These are phyloP conservation scores for Ips typographus DNA, from an alignment of 1,140 invertebrate genomes.

Conservation along the genomic window DNA sequence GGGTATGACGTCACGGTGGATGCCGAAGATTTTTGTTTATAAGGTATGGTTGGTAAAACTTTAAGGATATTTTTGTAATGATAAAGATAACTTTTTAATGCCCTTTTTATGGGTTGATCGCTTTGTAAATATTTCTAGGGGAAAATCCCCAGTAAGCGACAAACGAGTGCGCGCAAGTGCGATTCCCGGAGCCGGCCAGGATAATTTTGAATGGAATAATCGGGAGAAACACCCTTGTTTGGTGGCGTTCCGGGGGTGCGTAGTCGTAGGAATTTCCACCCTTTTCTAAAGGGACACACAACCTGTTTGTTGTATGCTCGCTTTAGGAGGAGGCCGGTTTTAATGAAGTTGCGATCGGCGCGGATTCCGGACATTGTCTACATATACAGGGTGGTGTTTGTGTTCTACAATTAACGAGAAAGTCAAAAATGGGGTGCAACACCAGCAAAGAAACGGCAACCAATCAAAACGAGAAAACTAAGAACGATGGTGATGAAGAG, in stretches of 20 bases:
- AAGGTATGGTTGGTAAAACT: too few species aligned
- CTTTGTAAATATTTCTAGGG: too few species aligned
- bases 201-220: slow-evolving; percentile 38
- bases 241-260: slow-evolving; percentile 37
- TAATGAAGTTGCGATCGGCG: neutral
- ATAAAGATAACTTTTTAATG: too few species aligned
- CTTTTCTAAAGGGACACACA: slow-evolving; percentile 11
- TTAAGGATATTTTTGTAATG: too few species aligned
- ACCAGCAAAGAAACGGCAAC: slow-evolving; percentile 44
- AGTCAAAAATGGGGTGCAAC: slow-evolving; percentile 42
- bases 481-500: slow-evolving; percentile 20
- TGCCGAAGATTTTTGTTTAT: too few species aligned
- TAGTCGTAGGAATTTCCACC: slow-evolving; percentile 30
- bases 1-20: too few species aligned
- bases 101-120: too few species aligned
- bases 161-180: too few species aligned
- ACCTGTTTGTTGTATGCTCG: too few species aligned
- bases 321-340: neutral
- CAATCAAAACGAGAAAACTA: slow-evolving; percentile 33
- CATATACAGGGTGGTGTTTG: slow-evolving; percentile 4
- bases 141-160: too few species aligned
- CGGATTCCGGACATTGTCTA: slow-evolving; percentile 7
- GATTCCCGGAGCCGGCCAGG: slow-evolving; percentile 7
- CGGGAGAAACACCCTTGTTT: slow-evolving; percentile 39
- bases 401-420: neutral